phyloP scores from a whole-genome alignment of 2,888 invertebrate species.

The Andrena dorsata region DNA sequence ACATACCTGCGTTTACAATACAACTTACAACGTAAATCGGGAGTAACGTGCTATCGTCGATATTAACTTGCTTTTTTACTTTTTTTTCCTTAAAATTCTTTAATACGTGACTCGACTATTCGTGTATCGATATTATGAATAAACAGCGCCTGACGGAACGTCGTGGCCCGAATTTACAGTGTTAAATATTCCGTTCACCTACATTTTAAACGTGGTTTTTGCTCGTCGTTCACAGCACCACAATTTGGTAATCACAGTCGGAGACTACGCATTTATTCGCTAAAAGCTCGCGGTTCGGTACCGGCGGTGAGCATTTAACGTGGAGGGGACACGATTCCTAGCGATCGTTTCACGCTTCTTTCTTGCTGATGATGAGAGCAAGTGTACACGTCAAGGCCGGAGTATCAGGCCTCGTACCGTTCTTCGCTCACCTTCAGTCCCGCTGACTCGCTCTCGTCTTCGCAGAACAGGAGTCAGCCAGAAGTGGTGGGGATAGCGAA shows the following conservation, averaged over 20 bases:
- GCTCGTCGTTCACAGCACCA: not conserved
- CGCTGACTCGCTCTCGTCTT: no score
- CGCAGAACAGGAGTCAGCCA: no score
- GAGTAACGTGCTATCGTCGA: conserved; percentile 61
- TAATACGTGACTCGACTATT: conserved; percentile 63
- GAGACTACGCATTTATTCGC: not conserved
- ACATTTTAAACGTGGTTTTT: conserved; percentile 27
- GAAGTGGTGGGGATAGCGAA: no score
- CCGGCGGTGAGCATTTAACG: no score
- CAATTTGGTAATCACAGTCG: conserved; percentile 37
- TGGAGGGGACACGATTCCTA: no score
- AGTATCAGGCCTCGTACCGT: no score
- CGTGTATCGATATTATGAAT: conserved; percentile 61
- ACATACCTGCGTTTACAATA: conserved; percentile 54
- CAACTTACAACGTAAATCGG: conserved; percentile 53
- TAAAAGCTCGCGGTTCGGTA: no score
- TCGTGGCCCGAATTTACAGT: conserved; percentile 52
- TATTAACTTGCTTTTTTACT: conserved; percentile 41
- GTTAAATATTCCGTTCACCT: conserved; percentile 40
- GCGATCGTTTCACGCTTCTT: no score
- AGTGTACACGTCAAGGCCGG: no score
- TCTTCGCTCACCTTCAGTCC: no score
- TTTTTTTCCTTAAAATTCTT: conserved; percentile 39
- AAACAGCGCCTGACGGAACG: conserved; percentile 68
- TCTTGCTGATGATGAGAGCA: no score